Percentiles rank a stretch among this genome's conserved stretches.
phyloP scores from a whole-genome alignment of 2,888 invertebrate genomes.

The Blastobasis lacticolella region DNA sequence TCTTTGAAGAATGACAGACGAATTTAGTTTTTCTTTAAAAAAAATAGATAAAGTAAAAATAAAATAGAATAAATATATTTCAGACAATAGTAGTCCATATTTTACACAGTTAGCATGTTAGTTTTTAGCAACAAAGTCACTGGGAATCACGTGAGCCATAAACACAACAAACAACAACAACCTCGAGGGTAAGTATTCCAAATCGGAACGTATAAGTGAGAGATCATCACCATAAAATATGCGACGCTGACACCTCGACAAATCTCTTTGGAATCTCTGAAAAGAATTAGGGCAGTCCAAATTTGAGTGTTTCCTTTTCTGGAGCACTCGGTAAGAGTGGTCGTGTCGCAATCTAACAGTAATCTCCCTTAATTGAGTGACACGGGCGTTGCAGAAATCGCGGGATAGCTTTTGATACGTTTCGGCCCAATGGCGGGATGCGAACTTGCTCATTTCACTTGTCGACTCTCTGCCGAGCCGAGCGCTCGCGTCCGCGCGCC shows the following conservation, averaged over 20 bases:
- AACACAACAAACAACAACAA: too few relatives aligned
- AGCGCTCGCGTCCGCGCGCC: constrained; percentile 36
- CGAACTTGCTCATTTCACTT: constrained; percentile 42
- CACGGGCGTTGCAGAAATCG: constrained; percentile 23
- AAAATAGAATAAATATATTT: too few relatives aligned
- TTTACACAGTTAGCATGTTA: too few relatives aligned
- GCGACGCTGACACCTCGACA: background rate
- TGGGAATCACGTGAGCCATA: too few relatives aligned
- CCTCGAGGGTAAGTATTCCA: too few relatives aligned
- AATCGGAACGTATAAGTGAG: too few relatives aligned
- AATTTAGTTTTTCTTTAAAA: too few relatives aligned
- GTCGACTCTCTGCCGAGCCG: constrained; percentile 36
- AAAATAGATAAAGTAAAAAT: too few relatives aligned
- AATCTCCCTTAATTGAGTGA: constrained; percentile 41
- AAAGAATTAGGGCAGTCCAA: background rate
- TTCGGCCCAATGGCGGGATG: constrained; percentile 28
- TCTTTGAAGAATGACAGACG: too few relatives aligned
- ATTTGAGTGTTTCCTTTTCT: background rate
- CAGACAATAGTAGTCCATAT: too few relatives aligned
- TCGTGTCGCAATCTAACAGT: constrained; percentile 30
- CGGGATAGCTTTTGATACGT: constrained; percentile 31
- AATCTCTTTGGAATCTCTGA: background rate
- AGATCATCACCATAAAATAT: too few relatives aligned
- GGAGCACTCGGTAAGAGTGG: constrained; percentile 16
- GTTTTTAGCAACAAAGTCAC: too few relatives aligned